phyloP scores from a whole-genome alignment of 2,113 vertebrate species.

The Pelecanus crispus region DNA sequence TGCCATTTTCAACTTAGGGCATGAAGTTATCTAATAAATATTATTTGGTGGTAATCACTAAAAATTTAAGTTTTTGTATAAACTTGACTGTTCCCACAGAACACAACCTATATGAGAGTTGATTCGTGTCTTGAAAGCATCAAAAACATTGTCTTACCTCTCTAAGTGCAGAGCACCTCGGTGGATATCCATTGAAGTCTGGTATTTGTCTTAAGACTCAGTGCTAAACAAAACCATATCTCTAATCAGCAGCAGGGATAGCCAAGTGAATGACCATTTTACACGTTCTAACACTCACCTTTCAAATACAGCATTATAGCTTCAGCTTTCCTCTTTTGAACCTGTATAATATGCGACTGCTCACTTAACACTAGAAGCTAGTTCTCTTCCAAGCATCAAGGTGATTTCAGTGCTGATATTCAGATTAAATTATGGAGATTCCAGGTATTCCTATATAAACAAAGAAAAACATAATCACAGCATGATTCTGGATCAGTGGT shows the following conservation, averaged over 20 bases:
- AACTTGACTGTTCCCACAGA: not conserved
- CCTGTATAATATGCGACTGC: not conserved
- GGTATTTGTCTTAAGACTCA: slow-evolving; percentile 33
- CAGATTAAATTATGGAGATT: not conserved
- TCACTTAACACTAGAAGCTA: not conserved
- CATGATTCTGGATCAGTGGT: not conserved
- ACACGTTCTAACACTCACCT: not conserved
- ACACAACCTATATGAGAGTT: not conserved
- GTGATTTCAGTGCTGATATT: not conserved
- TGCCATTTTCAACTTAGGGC: slow-evolving; percentile 4
- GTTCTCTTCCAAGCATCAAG: not conserved
- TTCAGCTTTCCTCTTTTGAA: not conserved
- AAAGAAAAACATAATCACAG: not conserved
- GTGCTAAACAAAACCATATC: not conserved
- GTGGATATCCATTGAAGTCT: slow-evolving; percentile 6
- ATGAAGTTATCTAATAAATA: slow-evolving; percentile 42
- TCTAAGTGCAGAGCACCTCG: slow-evolving; percentile 15
- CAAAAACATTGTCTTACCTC: slow-evolving; percentile 40
- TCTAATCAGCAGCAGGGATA: slow-evolving; percentile 7
- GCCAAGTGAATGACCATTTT: slow-evolving; percentile 17
- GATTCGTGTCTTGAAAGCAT: slow-evolving; percentile 43
- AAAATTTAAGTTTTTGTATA: slow-evolving; percentile 43
- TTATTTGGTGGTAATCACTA: not conserved
- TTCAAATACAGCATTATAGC: not conserved
- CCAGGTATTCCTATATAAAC: not conserved